Base-by-base conservation (phyloP, 2,888 invertebrate genomes). In the Thereva nobilitata region DNA sequence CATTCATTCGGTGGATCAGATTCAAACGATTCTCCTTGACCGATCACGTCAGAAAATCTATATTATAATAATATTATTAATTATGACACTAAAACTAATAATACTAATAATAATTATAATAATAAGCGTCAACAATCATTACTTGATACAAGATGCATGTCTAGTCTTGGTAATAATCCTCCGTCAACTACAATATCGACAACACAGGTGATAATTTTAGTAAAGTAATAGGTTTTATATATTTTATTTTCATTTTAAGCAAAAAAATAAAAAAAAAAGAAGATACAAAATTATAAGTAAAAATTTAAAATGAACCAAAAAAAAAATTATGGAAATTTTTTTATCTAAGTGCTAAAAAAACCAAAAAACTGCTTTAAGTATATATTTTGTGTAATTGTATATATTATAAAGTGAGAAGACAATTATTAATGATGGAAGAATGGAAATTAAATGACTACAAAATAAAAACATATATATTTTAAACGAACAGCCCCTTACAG, bases 1-100 rank as follows among this genome's bases (percentile, higher is more conserved):
- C 90, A 91, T 75, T 90, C 91, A 63, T 86, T 92, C 71, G 91
- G 89, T 67, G 91, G 89, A 64, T 86, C 87, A 35, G 89, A 81
- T 68, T 79, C 81, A 52, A 80, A 80, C 72, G 79, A 80, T 75
- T 81, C 81, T 77, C 81, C 81, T 78, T 81, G 81, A 81, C 81
- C 80, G 78, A 79, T 77, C 73, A 78, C 66, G 42, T 52, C 50
- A 45, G 47, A 49, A 35, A 41, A 40, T 38, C 8, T 44, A 35
- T 42, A 23, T 54, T 38, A 23, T 23, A 23, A 23, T 23, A 23
- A 23, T 23, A 23, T 23, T 23, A 23, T 23, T 23, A 23, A 49
- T 38, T 49, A 9, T 35, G 38, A 47, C 59, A 42, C 45, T n/a
- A 45, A 37, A 10, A 47, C 5, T n/a, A 47, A 47, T 10, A 47